phyloP scores from a whole-genome alignment of 2,113 vertebrate genomes.

The Setophaga kirtlandii region DNA sequence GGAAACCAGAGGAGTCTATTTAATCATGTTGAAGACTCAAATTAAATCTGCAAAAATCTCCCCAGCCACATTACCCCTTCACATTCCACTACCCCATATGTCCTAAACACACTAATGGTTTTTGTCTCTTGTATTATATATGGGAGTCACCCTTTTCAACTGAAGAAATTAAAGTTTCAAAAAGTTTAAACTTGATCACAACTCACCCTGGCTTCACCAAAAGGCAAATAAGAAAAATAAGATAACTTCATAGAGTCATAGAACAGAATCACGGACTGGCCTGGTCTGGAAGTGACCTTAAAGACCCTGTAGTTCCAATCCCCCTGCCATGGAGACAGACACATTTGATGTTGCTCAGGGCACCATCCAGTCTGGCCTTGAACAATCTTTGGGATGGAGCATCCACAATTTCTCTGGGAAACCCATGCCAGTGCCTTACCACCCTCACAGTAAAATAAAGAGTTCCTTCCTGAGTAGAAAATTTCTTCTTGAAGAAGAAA shows the following conservation, averaged over 20 bases:
- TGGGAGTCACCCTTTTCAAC: background rate
- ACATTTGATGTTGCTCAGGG: background rate
- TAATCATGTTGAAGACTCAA: background rate
- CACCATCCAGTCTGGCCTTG: too few relatives aligned
- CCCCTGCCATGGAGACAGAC: background rate
- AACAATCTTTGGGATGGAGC: accelerated
- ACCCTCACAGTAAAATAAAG: background rate
- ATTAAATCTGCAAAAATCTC: background rate
- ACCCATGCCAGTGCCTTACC: background rate
- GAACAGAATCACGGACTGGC: background rate
- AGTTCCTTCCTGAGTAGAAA: background rate
- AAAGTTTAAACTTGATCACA: background rate
- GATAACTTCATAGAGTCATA: background rate
- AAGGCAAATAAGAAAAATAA: background rate
- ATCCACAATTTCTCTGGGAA: background rate
- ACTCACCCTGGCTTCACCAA: background rate
- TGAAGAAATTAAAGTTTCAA: background rate
- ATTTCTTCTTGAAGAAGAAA: background rate
- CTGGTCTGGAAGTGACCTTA: background rate
- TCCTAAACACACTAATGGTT: background rate
- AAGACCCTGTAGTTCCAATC: background rate
- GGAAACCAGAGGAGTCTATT: background rate
- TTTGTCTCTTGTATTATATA: background rate
- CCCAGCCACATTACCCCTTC: background rate
- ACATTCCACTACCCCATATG: background rate